phyloP scores from a whole-genome alignment of 2,797 vertebrate genomes.

The Meriones psammophilus region DNA sequence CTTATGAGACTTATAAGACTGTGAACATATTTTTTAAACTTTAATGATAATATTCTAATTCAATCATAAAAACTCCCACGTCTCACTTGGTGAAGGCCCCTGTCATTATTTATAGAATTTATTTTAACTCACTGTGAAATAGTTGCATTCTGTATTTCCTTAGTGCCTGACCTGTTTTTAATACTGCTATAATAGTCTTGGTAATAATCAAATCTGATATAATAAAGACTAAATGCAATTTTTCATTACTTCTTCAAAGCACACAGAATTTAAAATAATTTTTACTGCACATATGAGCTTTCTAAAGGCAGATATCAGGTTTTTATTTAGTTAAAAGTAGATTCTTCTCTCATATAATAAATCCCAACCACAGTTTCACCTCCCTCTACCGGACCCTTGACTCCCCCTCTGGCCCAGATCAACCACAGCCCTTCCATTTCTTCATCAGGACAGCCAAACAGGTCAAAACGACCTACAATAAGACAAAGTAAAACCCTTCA shows the following conservation, averaged over 20 bases:
- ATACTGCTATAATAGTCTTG: neutral
- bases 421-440: too few species aligned
- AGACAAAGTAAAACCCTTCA: neutral
- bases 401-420: rapidly evolving
- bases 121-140: neutral
- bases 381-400: rapidly evolving
- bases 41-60: neutral
- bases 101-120: neutral
- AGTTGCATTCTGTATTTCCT: neutral
- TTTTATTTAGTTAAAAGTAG: neutral
- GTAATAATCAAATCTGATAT: neutral
- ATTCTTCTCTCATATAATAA: neutral
- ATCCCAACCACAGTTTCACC: neutral
- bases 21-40: neutral
- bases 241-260: neutral
- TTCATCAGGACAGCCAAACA: neutral
- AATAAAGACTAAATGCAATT: neutral
- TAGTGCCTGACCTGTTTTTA: neutral
- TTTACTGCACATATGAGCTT: neutral
- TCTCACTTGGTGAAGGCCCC: neutral
- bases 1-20: neutral
- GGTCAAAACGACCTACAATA: neutral
- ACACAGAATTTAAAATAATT: neutral
- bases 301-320: neutral
- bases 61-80: neutral